Evolutionary conservation across 2,797 vertebrate species (phyloP).

Genomic region (Tokudaia tokunoshimensis): DNA sequence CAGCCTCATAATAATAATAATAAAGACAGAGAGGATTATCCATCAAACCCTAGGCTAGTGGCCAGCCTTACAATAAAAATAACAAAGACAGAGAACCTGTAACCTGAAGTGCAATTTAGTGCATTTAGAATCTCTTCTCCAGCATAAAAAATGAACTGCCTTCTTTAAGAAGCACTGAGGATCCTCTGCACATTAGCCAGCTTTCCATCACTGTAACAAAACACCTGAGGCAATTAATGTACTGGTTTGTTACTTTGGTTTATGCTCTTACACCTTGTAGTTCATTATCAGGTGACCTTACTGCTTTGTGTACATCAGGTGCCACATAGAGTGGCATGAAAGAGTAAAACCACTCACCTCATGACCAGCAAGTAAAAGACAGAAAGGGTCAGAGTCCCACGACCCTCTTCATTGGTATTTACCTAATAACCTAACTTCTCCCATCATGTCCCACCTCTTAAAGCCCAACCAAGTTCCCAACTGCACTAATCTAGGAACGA

Average conservation of each 20-base stretch:
- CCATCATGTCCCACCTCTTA: not conserved
- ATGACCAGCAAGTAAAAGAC: not conserved
- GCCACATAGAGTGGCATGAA: not conserved
- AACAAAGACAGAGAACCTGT: not conserved
- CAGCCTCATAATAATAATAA: constrained; percentile 20
- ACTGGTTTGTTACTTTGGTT: not conserved
- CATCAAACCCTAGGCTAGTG: not conserved
- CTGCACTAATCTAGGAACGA: not conserved
- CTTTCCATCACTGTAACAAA: not conserved
- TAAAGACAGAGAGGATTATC: not conserved
- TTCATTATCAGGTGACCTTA: not conserved
- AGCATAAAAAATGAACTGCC: not conserved
- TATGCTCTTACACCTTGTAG: not conserved
- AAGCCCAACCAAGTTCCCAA: not conserved
- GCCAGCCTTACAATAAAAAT: not conserved
- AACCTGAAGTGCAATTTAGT: not conserved
- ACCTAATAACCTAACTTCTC: not conserved
- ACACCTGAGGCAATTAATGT: not conserved
- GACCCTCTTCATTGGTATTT: not conserved
- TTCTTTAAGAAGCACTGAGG: not conserved
- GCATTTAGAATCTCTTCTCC: not conserved
- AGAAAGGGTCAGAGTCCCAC: not conserved
- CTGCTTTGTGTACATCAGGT: not conserved
- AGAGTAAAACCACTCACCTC: not conserved
- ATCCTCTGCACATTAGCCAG: not conserved